phyloP scores from a whole-genome alignment of 2,113 vertebrate species.

The Apus apus region DNA sequence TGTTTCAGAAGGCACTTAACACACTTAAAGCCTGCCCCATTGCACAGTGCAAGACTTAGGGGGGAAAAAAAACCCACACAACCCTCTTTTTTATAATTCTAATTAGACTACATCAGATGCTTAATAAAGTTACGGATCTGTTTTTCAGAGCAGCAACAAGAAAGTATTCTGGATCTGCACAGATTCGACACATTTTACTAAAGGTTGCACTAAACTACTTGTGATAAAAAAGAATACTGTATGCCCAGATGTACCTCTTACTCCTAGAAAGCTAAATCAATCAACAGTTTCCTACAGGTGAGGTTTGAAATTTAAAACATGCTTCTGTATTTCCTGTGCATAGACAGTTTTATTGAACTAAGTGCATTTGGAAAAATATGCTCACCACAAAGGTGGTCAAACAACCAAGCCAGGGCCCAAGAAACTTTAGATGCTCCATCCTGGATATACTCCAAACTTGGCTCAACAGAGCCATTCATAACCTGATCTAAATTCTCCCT shows the following conservation, averaged over 20 bases:
- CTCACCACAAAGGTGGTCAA: background rate
- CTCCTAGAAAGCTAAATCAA: background rate
- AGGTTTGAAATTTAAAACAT: background rate
- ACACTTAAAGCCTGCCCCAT: background rate
- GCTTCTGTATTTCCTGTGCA: background rate
- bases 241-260: background rate
- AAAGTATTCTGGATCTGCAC: background rate
- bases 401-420: background rate
- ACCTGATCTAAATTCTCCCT: background rate
- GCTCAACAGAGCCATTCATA: fast-evolving
- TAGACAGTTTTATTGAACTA: background rate
- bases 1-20: background rate
- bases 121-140: background rate
- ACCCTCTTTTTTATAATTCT: background rate
- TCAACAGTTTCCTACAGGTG: background rate
- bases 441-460: background rate
- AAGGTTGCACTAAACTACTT: background rate
- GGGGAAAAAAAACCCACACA: background rate
- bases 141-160: background rate
- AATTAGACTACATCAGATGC: background rate
- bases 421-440: background rate
- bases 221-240: background rate
- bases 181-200: background rate
- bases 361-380: background rate
- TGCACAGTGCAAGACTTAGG: background rate